Conservation (phyloP, 2,113 vertebrate species). For the Ammodytes marinus region DNA sequence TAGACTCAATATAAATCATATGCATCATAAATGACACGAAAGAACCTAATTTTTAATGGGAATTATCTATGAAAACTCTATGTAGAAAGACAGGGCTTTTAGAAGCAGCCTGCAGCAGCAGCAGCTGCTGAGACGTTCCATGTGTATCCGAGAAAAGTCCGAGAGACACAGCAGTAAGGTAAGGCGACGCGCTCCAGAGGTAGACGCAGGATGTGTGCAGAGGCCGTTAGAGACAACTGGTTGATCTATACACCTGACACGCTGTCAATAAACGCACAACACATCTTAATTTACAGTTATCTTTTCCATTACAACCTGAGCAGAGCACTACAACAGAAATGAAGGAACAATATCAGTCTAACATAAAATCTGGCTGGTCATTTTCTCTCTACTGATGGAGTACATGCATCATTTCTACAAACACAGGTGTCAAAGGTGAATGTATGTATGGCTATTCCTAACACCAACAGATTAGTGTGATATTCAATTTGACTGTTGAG, state of each 20-base stretch:
- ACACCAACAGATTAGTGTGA: neutral
- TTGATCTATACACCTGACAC: slow-evolving; percentile 32
- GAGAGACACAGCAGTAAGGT: no score
- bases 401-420: neutral
- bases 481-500: neutral
- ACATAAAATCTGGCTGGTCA: neutral
- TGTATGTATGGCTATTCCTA: neutral
- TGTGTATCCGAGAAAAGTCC: no score
- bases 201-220: no score
- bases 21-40: no score
- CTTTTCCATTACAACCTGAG: slow-evolving; percentile 1
- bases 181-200: no score
- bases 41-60: no score
- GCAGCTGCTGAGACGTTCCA: no score
- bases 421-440: neutral
- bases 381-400: neutral
- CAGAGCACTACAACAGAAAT: neutral
- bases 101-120: no score
- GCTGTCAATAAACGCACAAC: slow-evolving; percentile 14
- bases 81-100: no score
- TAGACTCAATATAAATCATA: no score
- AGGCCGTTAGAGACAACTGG: slow-evolving; percentile 23
- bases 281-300: slow-evolving; percentile 31
- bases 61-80: no score
- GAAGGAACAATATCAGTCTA: neutral